Evolutionary conservation across 2,797 vertebrate species (phyloP).

Genomic region (Tauraco hartlaubi): DNA sequence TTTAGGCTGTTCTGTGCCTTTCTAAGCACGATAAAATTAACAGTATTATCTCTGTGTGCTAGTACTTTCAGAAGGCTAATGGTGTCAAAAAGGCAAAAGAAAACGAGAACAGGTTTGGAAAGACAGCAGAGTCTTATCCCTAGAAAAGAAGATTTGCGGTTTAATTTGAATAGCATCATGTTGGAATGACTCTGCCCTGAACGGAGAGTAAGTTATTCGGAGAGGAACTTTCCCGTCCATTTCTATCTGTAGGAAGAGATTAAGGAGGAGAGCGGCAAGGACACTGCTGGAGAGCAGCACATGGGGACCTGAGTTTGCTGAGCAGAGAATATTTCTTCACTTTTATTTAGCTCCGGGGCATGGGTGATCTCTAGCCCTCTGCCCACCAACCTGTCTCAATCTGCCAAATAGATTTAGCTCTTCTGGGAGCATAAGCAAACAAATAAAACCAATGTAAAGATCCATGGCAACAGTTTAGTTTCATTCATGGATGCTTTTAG

Average conservation of each 20-base stretch:
- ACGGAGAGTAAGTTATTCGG: not conserved
- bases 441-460: not conserved
- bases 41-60: constrained; percentile 18
- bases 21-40: constrained; percentile 26
- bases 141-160: constrained; percentile 38
- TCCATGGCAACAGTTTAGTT: not conserved
- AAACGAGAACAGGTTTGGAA: constrained; percentile 2
- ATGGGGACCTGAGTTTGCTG: not conserved
- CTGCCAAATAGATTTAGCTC: not conserved
- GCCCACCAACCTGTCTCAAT: not conserved
- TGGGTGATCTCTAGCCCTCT: not conserved
- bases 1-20: constrained; percentile 20
- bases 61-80: constrained; percentile 3
- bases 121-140: not conserved
- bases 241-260: not conserved
- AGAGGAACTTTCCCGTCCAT: not conserved
- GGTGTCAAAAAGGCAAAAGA: constrained; percentile 19
- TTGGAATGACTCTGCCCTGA: not conserved
- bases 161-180: constrained; percentile 22
- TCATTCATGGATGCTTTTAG: not conserved
- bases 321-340: not conserved
- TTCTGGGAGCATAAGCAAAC: not conserved
- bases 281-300: not conserved
- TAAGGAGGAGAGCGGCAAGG: not conserved
- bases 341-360: not conserved